Base-by-base conservation (phyloP, 1,140 invertebrate genomes). In the Aphelinus certus region DNA sequence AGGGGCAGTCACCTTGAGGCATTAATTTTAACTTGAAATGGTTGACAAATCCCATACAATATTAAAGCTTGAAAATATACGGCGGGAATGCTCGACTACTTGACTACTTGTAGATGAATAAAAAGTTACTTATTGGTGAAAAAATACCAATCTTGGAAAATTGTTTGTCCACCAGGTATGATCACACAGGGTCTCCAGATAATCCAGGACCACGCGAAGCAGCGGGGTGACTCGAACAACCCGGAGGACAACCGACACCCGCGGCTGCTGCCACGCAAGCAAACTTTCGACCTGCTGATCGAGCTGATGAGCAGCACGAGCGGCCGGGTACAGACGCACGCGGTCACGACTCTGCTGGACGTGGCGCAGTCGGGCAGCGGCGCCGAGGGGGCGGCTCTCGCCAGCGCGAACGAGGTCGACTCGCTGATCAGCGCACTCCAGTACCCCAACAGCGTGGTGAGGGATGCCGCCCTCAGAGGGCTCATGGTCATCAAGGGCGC, bases 201-300 rank as follows among this genome's bases (percentile, higher is more conserved):
- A 49, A 92, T 96, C 9, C 89, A 91, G 55, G 90, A 91, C 60
- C 94, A 96, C 85, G 91, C 92, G 0, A 90, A 93, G 79, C 88
- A 93, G 70, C 89, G 92, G 74, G 88, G 88, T 1, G 83, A 83
- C 55, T 77, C 82, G 26, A 77, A 80, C 7, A 84, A 89, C 71
- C 78, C 85, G 0, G 86, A 88, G 49, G 90, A 92, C 77, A 82
- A 90, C 60, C 89, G 91, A 67, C 91, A 95, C 87, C 96, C 96
- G 0, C 87, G 90, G 66, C 90, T 94, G 58, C 88, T 98, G 75
- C 96, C 97, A 3, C 89, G 93, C 61, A 90, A 91, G 79, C 91
- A 95, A 73, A 94, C 98, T 89, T 92, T 97, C 79, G 88, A 92
- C 61, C 85, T 96, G 26, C 88, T 97, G 7, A 91, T 97, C 55